Conservation (phyloP, 2,113 vertebrate species). For the Holacanthus passer region DNA sequence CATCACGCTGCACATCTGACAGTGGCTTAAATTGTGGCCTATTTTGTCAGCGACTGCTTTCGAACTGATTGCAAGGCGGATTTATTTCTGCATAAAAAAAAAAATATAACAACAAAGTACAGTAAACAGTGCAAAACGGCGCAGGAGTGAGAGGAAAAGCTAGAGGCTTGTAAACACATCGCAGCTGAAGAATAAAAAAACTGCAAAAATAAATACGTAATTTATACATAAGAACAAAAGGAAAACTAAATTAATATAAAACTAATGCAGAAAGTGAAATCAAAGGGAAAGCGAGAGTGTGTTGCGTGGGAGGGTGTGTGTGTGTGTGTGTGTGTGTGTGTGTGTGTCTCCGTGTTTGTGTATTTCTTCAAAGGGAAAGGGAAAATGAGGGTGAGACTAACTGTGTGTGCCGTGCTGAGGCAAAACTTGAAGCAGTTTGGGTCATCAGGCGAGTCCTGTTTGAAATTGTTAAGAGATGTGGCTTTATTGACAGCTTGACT, state of each 20-base stretch:
- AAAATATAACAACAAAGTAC: not conserved
- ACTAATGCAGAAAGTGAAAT: conserved; percentile 34
- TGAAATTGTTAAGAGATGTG: conserved; percentile 22
- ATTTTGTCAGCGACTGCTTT: not conserved
- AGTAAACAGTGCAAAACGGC: not conserved
- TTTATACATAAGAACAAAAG: conserved; percentile 10
- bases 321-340: conserved; percentile 15
- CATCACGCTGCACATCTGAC: not conserved
- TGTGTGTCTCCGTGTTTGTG: conserved; percentile 17
- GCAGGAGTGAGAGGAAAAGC: not conserved
- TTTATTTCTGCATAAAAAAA: conserved; percentile 22
- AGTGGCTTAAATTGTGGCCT: not conserved
- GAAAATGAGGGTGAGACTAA: conserved; percentile 25
- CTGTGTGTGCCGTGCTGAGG: conserved; percentile 4
- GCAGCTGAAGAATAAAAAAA: not conserved
- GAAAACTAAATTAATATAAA: conserved; percentile 9
- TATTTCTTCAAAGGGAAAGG: conserved; percentile 58
- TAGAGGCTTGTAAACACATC: conserved; percentile 6
- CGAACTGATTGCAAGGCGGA: not conserved
- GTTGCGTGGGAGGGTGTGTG: conserved; percentile 9
- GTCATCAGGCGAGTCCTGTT: conserved; percentile 5
- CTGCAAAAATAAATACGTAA: not conserved
- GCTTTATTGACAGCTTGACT: conserved; percentile 24
- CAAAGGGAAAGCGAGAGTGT: conserved; percentile 42
- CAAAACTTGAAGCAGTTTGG: conserved; percentile 36